phyloP scores from a whole-genome alignment of 2,113 vertebrate genomes.

The Phyllostomus discolor region DNA sequence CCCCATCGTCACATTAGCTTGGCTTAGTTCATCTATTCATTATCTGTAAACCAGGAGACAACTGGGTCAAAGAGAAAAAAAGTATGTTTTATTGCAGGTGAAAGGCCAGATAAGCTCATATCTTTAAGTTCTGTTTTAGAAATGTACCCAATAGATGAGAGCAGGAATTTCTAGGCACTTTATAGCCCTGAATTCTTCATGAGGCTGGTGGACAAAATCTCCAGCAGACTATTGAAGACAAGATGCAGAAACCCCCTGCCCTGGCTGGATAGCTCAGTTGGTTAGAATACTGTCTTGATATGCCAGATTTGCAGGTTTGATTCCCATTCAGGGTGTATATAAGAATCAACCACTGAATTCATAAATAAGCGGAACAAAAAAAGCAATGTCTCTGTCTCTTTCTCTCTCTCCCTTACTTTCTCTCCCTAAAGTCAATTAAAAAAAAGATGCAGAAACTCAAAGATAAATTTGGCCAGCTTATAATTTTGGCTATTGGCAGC shows the following conservation, averaged over 20 bases:
- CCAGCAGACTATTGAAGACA: neutral
- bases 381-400: too few species aligned
- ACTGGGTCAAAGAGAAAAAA: neutral
- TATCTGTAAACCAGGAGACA: conserved; percentile 26
- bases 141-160: neutral
- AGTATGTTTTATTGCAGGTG: neutral
- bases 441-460: neutral
- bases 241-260: neutral
- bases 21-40: conserved; percentile 27
- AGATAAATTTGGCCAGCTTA: neutral
- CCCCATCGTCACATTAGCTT: neutral
- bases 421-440: too few species aligned
- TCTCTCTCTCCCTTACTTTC: too few species aligned
- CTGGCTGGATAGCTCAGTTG: neutral
- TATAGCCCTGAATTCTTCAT: too few species aligned
- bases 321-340: too few species aligned
- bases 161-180: neutral
- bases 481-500: neutral
- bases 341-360: too few species aligned
- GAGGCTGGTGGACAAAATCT: neutral
- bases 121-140: neutral
- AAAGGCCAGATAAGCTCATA: neutral
- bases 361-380: too few species aligned
- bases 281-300: too few species aligned
- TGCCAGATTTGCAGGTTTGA: too few species aligned